Evolutionary conservation across 1,140 invertebrate species (phyloP).

Genomic region (Hycleus cichorii): DNA sequence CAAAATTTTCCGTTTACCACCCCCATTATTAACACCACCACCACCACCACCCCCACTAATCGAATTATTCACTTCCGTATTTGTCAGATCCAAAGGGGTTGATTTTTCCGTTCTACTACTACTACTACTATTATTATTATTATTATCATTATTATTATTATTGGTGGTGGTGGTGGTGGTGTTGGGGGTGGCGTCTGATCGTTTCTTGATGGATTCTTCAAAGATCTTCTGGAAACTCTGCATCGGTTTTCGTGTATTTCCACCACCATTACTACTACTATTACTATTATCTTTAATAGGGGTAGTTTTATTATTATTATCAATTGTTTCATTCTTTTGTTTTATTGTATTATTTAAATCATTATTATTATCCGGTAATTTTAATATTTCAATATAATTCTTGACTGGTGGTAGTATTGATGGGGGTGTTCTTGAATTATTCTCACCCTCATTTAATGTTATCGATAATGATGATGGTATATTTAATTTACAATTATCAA

Average conservation of each 20-base stretch:
- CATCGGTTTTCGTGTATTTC: constrained; percentile 24
- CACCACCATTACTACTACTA: constrained; percentile 12
- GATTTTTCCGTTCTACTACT: background rate
- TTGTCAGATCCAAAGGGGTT: constrained; percentile 2
- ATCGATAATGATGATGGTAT: constrained; percentile 53
- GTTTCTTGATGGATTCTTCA: constrained; percentile 37
- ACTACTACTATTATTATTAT: background rate
- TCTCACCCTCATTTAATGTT: constrained; percentile 43
- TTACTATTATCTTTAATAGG: background rate
- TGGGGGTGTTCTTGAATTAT: constrained; percentile 15
- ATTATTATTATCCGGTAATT: constrained; percentile 43
- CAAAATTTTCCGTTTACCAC: constrained; percentile 29
- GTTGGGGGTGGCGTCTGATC: background rate
- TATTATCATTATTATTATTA: too few species aligned
- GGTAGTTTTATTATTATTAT: background rate
- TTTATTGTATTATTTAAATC: background rate
- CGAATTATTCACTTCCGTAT: background rate
- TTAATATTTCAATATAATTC: constrained; percentile 53
- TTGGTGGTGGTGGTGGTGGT: background rate
- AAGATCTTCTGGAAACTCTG: constrained; percentile 40
- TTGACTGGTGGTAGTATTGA: constrained; percentile 46
- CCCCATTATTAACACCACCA: background rate
- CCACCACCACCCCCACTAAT: background rate
- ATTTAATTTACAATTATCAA: constrained; percentile 52
- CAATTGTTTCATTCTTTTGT: background rate